Evolutionary conservation across 2,113 vertebrate species (phyloP).

Genomic region (Centropus unirufus): DNA sequence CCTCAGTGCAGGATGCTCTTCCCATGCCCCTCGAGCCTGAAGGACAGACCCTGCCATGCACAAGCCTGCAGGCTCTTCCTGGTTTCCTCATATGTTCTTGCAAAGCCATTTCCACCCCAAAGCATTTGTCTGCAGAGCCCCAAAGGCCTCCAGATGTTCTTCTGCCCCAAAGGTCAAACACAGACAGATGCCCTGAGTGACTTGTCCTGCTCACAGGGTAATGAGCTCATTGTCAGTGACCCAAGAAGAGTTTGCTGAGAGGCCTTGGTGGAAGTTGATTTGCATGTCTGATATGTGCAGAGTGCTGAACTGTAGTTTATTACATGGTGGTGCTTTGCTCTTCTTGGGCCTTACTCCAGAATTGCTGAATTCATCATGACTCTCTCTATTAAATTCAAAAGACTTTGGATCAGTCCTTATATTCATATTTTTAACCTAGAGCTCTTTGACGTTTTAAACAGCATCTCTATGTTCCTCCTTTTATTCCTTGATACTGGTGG

Average conservation of each 20-base stretch:
- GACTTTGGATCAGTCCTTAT: background rate
- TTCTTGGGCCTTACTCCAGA: background rate
- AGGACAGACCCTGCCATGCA: background rate
- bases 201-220: background rate
- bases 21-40: background rate
- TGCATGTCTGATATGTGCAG: background rate
- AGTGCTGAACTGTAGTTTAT: background rate
- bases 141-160: background rate
- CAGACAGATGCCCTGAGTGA: background rate
- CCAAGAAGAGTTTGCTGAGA: background rate
- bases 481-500: background rate
- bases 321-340: background rate
- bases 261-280: background rate
- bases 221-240: background rate
- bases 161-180: background rate
- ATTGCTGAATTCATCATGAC: background rate
- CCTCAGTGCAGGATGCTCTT: background rate
- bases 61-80: background rate
- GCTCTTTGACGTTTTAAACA: background rate
- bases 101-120: background rate
- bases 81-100: background rate
- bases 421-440: conserved; percentile 2
- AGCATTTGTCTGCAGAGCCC: background rate
- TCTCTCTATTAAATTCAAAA: background rate
- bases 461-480: background rate